Conservation (phyloP, 1,140 invertebrate species). For the Caerostris darwini region DNA sequence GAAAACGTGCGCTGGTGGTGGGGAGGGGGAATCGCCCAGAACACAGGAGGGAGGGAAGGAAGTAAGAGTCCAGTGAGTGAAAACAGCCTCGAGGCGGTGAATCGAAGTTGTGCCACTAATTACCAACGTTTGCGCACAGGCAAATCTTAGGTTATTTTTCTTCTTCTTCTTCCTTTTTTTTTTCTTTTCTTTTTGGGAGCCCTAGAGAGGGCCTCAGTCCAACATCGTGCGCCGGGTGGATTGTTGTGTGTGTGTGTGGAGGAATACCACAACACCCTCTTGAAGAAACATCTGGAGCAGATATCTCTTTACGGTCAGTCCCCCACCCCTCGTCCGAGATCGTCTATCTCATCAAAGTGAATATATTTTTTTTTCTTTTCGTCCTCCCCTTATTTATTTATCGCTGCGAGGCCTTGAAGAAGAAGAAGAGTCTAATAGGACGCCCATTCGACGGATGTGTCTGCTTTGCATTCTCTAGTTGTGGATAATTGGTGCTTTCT, state of each 20-base stretch:
- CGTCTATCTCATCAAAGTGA: conserved; percentile 20
- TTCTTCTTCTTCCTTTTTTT: background rate
- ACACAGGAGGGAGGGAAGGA: background rate
- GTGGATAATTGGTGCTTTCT: conserved; percentile 40
- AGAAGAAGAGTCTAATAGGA: background rate
- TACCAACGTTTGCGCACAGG: conserved; percentile 64
- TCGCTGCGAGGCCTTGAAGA: background rate
- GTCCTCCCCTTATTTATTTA: background rate
- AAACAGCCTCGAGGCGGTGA: conserved; percentile 60
- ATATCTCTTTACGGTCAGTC: background rate
- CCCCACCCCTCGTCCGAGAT: background rate
- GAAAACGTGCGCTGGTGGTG: conserved; percentile 65
- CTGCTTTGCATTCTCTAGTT: conserved; percentile 23
- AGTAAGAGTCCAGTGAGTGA: conserved; percentile 49
- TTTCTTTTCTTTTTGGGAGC: conserved; percentile 31
- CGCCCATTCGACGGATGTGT: conserved; percentile 10
- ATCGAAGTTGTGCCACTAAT: conserved; percentile 68
- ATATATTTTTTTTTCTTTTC: background rate
- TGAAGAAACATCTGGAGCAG: background rate
- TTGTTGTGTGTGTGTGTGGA: background rate
- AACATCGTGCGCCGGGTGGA: background rate
- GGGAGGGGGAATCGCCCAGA: conserved; percentile 1
- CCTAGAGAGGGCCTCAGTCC: conserved; percentile 52
- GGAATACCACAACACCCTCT: background rate
- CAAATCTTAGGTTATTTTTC: conserved; percentile 44